These are phyloP conservation scores for Omphaloscelis lunosa DNA, from an alignment of 2,888 invertebrate genomes.

Conservation along the genomic window DNA sequence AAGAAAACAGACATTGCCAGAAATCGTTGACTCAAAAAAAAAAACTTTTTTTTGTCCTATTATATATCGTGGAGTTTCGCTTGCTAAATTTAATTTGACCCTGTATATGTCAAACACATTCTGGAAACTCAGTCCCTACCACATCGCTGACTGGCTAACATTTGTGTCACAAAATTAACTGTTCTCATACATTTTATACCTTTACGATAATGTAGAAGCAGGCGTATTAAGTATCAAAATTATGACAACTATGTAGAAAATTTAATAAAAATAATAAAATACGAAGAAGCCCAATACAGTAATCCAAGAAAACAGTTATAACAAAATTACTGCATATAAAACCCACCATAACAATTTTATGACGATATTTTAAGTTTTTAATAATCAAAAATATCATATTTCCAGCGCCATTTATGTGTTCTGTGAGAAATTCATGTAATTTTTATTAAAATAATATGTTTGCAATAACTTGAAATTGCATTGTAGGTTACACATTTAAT, in stretches of 20 bases:
- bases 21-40: too few relatives aligned
- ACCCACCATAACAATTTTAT: constrained; percentile 24
- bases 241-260: not conserved
- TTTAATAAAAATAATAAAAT: constrained; percentile 13
- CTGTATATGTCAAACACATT: not conserved
- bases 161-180: not conserved
- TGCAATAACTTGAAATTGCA: not conserved
- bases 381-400: constrained; percentile 31
- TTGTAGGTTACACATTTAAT: constrained; percentile 1
- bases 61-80: too few relatives aligned
- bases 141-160: not conserved
- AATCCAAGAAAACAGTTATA: constrained; percentile 13
- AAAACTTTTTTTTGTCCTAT: too few relatives aligned
- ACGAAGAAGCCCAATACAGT: constrained; percentile 2
- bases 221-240: not conserved
- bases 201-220: not conserved
- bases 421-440: constrained; percentile 2
- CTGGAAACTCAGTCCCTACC: not conserved
- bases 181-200: not conserved
- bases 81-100: too few relatives aligned
- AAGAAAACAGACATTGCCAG: too few relatives aligned
- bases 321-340: constrained; percentile 37
- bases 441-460: constrained; percentile 17
- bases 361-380: constrained; percentile 27
- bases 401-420: not conserved